phyloP scores from a whole-genome alignment of 37 sponge, comb jelly and placozoan species.

The Amphimedon queenslandica region DNA sequence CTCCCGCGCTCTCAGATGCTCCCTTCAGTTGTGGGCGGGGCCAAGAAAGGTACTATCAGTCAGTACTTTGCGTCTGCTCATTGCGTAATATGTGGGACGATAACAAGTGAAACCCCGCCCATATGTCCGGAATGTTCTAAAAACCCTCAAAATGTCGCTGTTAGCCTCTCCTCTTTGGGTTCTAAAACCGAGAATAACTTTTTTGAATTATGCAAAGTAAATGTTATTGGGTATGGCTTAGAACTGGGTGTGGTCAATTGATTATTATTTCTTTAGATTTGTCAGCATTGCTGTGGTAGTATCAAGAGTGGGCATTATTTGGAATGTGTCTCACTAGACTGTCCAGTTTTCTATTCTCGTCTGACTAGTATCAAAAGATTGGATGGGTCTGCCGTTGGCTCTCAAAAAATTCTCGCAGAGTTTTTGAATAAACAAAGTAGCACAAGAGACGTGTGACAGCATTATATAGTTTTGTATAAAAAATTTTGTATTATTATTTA shows the following conservation, averaged over 20 bases:
- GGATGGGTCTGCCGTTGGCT: no score
- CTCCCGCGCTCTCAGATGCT: no score
- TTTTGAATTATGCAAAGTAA: neutral
- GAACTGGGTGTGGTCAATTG: no score
- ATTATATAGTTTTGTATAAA: neutral
- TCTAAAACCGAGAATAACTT: neutral
- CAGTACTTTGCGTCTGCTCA: conserved; percentile 77
- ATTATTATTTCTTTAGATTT: conserved; percentile 31
- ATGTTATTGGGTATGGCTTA: no score
- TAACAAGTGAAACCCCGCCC: conserved; percentile 53
- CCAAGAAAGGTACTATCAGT: conserved; percentile 64
- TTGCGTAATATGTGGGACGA: conserved; percentile 69
- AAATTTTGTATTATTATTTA: no score
- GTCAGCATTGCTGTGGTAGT: conserved; percentile 43
- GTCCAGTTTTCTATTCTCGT: conserved; percentile 55
- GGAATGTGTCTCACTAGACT: conserved; percentile 57
- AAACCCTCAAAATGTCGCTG: conserved; percentile 43
- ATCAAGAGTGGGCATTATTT: conserved; percentile 7
- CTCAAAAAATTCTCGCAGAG: no score
- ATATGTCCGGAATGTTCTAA: conserved; percentile 47
- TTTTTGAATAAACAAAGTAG: neutral
- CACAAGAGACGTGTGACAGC: neutral
- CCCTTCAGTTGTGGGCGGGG: no score
- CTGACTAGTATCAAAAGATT: no score
- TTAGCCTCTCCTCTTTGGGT: neutral